Conservation (phyloP, 1,140 invertebrate genomes). For the Galleria mellonella region DNA sequence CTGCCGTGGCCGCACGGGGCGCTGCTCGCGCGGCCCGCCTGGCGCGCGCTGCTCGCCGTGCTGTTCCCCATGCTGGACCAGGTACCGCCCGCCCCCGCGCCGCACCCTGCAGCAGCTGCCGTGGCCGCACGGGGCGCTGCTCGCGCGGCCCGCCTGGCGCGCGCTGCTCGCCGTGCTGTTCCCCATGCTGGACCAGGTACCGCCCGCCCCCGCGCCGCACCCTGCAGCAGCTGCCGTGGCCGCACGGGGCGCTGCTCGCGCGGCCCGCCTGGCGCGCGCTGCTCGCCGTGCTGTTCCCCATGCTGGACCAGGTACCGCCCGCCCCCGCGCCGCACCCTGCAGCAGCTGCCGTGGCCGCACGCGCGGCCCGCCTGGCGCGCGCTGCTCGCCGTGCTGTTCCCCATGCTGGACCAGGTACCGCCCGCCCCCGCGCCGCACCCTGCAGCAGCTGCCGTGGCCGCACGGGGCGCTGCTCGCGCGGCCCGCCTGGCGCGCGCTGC, state of each 20-base stretch:
- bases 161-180: not conserved
- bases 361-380: constrained; percentile 93
- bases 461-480: constrained; percentile 92
- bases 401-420: constrained; percentile 93
- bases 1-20: not conserved
- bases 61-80: constrained; percentile 96
- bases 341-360: constrained; percentile 71
- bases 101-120: not conserved
- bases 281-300: not conserved
- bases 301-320: not conserved
- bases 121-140: not conserved
- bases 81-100: constrained; percentile 77
- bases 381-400: constrained; percentile 94
- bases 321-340: too few relatives aligned
- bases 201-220: not conserved
- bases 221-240: constrained; percentile 53
- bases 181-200: not conserved
- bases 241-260: not conserved
- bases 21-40: constrained; percentile 86
- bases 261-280: not conserved
- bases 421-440: constrained; percentile 97
- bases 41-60: constrained; percentile 92
- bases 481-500: constrained; percentile 91
- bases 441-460: constrained; percentile 96
- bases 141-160: not conserved